Base-by-base conservation (phyloP, 2,113 vertebrate genomes). In the Natator depressus region DNA sequence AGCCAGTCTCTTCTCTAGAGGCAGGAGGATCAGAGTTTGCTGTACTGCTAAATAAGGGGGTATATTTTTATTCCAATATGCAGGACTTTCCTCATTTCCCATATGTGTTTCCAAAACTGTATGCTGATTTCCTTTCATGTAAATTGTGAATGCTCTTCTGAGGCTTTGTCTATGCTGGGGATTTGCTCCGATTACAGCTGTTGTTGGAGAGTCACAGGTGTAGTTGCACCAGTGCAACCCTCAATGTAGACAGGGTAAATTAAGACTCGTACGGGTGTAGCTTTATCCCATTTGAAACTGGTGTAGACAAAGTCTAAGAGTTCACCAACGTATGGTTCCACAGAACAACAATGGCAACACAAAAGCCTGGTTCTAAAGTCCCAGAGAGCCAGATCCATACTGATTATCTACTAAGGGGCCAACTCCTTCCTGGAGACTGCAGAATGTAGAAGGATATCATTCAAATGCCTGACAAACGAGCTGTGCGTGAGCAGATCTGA, bases 11-110 rank as follows among this genome's bases (percentile, higher is more conserved):
- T 93, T 88, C 81, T 81, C 78, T 81, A 88, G 4, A n/a, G 95
- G 88, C 93, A 29, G 89, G 93, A 22, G 92, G 87, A 93, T 89
- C 82, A 53, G 31, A 87, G 84, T 84, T 5, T 25, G 57, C 19
- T 85, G 62, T 90, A 8, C 6, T 1, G 19, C 86, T 94, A 54
- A 93, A 72, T 29, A 53, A 0, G 6, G 89, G n/a, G 53, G 82
- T 0, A 0, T 50, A 10, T 94, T 95, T 38, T 57, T 46, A 25
- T 10, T 83, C 55, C 0, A 0, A 76, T 87, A 2, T 8, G 3
- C 0, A 3, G 55, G 5, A 10, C 16, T 65, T 92, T 89, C 92
- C 0, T 1, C 91, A 76, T 50, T 82, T 92, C 62, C 65, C 53
- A 24, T 81, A 89, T 87, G 53, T 75, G 0, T 78, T 93, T 29